Evolutionary conservation across 2,888 invertebrate genomes (phyloP), one percentile per base, ranked within the genome.

Genomic region (Aethes cnicana): DNA sequence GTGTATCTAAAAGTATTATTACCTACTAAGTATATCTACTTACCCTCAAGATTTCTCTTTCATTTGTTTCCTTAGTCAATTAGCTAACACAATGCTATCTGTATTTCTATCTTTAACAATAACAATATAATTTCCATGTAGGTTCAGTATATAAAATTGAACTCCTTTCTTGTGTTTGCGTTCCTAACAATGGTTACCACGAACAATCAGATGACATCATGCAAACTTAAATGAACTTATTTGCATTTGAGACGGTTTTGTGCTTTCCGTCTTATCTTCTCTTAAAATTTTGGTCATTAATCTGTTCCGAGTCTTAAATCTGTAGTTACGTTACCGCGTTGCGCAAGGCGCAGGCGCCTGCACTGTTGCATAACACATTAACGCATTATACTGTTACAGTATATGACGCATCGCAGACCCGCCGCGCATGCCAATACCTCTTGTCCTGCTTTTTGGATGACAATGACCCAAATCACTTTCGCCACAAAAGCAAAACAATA

Each of bases 391-490:
- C 62, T 55, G 68, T 79, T 78, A 82, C 84, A 74, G 68, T 72
- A 69, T 64, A 69, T 84, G 85, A 84, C 82, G 82, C 85, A 84
- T 74, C 66, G 62, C 65, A 64, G 69, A 74, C 79, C 76, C 69
- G 71, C 58, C 59, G 53, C 57, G 83, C 66, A 66, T 85, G 61
- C 75, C 63, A 73, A 84, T 72, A 61, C 65, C 58, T 59, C 63
- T 66, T 74, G 83, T 74, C 72, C 85, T 66, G 72, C 69, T 81
- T 84, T 46, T 76, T 68, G 65, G 65, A 64, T 73, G 84, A 81
- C 87, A 84, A 68, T 85, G 87, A 86, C 87, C 78, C 76, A 75
- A 72, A 81, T 84, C 71, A 62, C 57, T 81, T 80, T 75, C 75
- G 79, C 77, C 77, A 78, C 69, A 80, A 83, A 65, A 75, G 18